Percentiles rank a stretch among this genome's conserved stretches.
phyloP scores from a whole-genome alignment of 2,888 invertebrate genomes.

The Sturmia bella region DNA sequence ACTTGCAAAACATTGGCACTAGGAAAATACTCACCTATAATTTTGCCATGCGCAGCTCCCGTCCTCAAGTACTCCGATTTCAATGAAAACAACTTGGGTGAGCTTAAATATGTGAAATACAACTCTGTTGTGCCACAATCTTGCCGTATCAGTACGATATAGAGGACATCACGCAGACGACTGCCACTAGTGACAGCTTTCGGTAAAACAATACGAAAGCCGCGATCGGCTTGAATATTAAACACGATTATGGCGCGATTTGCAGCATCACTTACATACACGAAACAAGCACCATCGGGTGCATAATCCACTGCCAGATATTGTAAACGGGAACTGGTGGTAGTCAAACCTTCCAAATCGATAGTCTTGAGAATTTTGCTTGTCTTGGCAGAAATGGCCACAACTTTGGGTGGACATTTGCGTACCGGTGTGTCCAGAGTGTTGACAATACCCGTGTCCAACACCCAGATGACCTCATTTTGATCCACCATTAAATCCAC shows the following conservation, averaged over 20 bases:
- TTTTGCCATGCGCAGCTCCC: conserved; percentile 84
- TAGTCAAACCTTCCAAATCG: conserved; percentile 84
- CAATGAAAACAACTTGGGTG: conserved; percentile 85
- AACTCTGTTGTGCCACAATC: conserved; percentile 84
- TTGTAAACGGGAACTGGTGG: conserved; percentile 85
- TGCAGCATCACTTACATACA: conserved; percentile 87
- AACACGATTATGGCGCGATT: conserved; percentile 87
- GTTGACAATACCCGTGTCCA: conserved; percentile 88
- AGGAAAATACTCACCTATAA: conserved; percentile 77
- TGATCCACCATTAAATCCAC: conserved; percentile 86
- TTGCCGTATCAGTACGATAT: conserved; percentile 85
- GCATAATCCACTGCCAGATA: conserved; percentile 87
- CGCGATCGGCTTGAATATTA: conserved; percentile 85
- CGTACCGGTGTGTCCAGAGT: conserved; percentile 86
- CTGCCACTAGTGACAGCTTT: conserved; percentile 83
- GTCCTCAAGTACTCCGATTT: conserved; percentile 85
- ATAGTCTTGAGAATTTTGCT: conserved; percentile 85
- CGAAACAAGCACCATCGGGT: conserved; percentile 84
- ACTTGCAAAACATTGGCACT: background rate
- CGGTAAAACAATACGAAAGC: conserved; percentile 86
- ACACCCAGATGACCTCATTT: conserved; percentile 87
- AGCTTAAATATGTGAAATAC: conserved; percentile 85
- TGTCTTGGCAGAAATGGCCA: conserved; percentile 84
- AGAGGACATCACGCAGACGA: conserved; percentile 85
- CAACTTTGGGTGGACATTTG: conserved; percentile 87